phyloP scores from a whole-genome alignment of 2,888 invertebrate species.

The Argyresthia albistria region DNA sequence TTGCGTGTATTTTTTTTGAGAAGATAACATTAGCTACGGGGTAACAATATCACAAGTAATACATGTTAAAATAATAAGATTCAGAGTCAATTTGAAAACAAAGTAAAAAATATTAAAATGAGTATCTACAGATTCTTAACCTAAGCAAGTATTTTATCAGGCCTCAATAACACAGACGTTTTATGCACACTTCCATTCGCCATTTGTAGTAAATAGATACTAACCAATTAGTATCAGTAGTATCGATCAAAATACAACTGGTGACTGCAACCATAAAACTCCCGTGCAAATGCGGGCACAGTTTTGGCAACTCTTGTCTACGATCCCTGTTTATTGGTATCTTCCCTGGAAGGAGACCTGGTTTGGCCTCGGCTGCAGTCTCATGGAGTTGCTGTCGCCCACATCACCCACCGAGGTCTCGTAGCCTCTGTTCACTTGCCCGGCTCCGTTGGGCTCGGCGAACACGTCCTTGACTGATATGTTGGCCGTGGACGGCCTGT shows the following conservation, averaged over 20 bases:
- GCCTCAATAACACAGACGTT: background rate
- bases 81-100: background rate
- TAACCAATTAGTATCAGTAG: too few relatives aligned
- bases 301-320: constrained; percentile 37
- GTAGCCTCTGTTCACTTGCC: constrained; percentile 84
- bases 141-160: constrained; percentile 1
- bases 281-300: background rate
- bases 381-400: constrained; percentile 80
- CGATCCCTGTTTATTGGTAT: constrained; percentile 28
- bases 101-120: constrained; percentile 19
- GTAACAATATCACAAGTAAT: constrained; percentile 54
- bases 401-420: constrained; percentile 77
- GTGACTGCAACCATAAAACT: too few relatives aligned
- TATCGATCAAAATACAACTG: too few relatives aligned
- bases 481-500: constrained; percentile 83
- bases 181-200: too few relatives aligned
- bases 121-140: constrained; percentile 33
- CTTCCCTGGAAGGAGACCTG: constrained; percentile 74
- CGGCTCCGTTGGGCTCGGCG: constrained; percentile 75
- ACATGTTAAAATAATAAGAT: constrained; percentile 5
- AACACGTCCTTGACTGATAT: constrained; percentile 88
- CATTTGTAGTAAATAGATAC: too few relatives aligned
- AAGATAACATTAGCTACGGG: constrained; percentile 9
- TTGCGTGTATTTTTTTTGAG: too few relatives aligned
- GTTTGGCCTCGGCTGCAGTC: constrained; percentile 78